Conservation (phyloP, 2,797 vertebrate genomes). For the Cetoscarus ocellatus region DNA sequence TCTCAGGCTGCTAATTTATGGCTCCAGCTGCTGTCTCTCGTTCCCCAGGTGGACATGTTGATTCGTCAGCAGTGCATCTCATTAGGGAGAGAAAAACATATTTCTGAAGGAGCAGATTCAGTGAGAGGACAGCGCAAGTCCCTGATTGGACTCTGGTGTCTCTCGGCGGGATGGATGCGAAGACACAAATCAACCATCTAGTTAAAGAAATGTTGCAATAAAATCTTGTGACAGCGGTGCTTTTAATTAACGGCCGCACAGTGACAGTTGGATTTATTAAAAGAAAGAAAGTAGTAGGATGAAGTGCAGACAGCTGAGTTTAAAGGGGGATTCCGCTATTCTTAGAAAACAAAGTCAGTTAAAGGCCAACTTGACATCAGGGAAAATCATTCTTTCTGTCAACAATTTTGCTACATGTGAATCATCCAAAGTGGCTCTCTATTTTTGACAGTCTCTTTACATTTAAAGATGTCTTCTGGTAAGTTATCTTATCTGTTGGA, state of each 20-base stretch:
- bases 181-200: constrained; percentile 45
- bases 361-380: neutral
- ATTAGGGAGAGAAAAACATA: constrained; percentile 70
- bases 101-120: constrained; percentile 45
- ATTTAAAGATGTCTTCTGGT: too few species aligned
- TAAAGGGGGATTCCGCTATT: neutral
- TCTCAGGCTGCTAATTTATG: constrained; percentile 77
- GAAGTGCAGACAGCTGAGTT: neutral
- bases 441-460: too few species aligned
- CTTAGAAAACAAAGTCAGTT: constrained; percentile 4
- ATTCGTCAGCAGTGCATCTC: constrained; percentile 73
- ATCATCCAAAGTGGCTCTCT: neutral
- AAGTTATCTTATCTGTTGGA: too few species aligned
- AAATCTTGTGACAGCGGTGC: constrained; percentile 28
- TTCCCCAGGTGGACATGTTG: constrained; percentile 76
- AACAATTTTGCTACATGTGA: neutral
- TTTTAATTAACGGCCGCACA: constrained; percentile 17
- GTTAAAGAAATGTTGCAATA: neutral
- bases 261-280: neutral
- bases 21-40: constrained; percentile 69
- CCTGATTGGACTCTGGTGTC: constrained; percentile 49
- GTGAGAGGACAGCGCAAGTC: constrained; percentile 21
- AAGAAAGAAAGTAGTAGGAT: constrained; percentile 2
- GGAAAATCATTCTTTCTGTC: neutral
- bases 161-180: constrained; percentile 35